Base-by-base conservation (phyloP, 2,888 invertebrate species). In the Eucera pruinosa region DNA sequence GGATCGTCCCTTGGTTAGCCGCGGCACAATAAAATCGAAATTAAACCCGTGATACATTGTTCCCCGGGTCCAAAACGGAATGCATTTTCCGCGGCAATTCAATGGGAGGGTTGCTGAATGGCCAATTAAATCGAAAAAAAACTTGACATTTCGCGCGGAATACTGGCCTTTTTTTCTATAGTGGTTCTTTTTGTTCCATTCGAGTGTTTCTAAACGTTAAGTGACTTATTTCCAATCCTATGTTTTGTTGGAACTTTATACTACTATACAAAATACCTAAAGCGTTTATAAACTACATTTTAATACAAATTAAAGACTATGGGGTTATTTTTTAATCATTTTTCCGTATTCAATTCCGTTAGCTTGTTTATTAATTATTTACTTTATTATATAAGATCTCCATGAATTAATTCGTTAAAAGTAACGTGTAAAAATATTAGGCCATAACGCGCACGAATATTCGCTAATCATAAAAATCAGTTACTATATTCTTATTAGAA, bases 101-200 rank as follows among this genome's bases (percentile, higher is more conserved):
- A 60, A 68, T 72, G 52, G 69, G 30, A 30, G 11, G 25, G 48
- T 11, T 20, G 57, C 52, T 67, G 57, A 71, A 71, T 71, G 54
- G 69, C 72, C 69, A 73, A 73, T 73, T 73, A 73, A 73, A 73
- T 68, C 52, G 45, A 45, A 33, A 41, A 72, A 47, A 47, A 41
- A 18, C 54, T 6, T 36, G 23, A 7, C 30, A 39, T 39, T 60
- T 54, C 52, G 39, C 15, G 39, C 23, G 43, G 18, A 68, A 52
- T 11, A 20, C 33, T n/a, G 30, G 36, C 25, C n/a, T n/a, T 25
- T 39, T 50, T 57, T 25, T 36, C 27, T 11, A 1, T 15, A 15
- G 2, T 7, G n/a, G 3, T 52, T 15, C 18, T 20, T 41, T 41
- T 41, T 39, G 30, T 20, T 20, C 27, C 27, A 64, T 41, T 57